Percentiles rank a stretch among this genome's conserved stretches.
Conservation (phyloP, 2,113 vertebrate genomes). For the Pheucticus melanocephalus region DNA sequence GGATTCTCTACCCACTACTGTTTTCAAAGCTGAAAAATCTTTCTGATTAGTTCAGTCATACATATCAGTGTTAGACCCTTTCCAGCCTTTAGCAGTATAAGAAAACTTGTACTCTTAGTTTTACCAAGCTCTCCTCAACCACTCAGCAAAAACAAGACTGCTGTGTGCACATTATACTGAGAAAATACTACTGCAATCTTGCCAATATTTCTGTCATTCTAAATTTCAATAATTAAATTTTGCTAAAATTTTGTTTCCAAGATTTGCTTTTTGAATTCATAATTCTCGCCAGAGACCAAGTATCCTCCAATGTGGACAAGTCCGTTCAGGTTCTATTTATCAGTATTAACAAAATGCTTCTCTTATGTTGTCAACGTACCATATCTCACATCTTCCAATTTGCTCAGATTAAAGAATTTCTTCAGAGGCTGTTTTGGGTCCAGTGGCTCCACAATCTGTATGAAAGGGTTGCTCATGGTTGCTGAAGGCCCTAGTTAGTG, state of each 20-base stretch:
- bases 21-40: background rate
- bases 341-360: background rate
- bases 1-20: background rate
- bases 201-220: background rate
- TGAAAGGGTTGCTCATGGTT: conserved; percentile 86
- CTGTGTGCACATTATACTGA: background rate
- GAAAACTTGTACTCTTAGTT: background rate
- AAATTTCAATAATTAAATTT: background rate
- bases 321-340: background rate
- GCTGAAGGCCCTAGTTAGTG: background rate
- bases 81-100: background rate
- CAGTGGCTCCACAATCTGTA: conserved; percentile 79
- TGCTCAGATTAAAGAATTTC: conserved; percentile 89
- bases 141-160: background rate
- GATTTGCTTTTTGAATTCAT: background rate
- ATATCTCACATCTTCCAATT: conserved; percentile 87
- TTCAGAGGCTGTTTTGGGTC: conserved; percentile 78
- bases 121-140: background rate
- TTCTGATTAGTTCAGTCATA: background rate
- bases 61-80: background rate
- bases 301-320: background rate
- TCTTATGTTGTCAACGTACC: conserved; percentile 65
- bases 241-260: background rate
- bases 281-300: background rate
- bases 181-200: background rate